phyloP scores from a whole-genome alignment of 2,113 vertebrate genomes.

The Lophura nycthemera region DNA sequence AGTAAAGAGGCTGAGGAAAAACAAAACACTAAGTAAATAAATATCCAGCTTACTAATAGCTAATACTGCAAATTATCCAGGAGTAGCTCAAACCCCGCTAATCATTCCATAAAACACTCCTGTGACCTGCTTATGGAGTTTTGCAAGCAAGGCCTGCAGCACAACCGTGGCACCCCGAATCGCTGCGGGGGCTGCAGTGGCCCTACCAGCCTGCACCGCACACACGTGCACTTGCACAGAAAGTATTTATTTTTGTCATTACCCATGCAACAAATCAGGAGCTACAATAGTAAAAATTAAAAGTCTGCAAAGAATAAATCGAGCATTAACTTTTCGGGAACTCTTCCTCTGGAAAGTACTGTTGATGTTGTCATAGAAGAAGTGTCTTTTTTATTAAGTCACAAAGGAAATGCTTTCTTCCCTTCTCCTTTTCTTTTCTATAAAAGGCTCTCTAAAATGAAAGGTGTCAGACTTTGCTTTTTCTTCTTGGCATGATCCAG shows the following conservation, averaged over 20 bases:
- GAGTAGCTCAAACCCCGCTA: conserved; percentile 5
- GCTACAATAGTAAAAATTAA: conserved; percentile 54
- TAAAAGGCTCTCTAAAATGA: conserved; percentile 81
- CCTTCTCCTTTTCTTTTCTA: conserved; percentile 55
- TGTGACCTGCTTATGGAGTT: not conserved
- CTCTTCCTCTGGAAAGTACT: not conserved
- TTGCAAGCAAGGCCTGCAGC: not conserved
- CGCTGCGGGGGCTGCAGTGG: not conserved
- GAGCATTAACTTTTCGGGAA: conserved; percentile 52
- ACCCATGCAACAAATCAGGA: not conserved
- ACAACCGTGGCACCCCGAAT: not conserved
- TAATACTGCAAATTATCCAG: conserved; percentile 34
- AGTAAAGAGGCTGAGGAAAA: not conserved
- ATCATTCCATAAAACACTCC: not conserved
- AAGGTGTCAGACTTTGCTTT: conserved; percentile 83
- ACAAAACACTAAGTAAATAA: conserved; percentile 6
- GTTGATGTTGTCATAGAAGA: conserved; percentile 24
- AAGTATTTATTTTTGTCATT: conserved; percentile 4
- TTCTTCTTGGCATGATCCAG: conserved; percentile 79
- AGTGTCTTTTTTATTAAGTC: conserved; percentile 66
- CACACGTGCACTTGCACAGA: not conserved
- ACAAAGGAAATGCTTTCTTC: conserved; percentile 72
- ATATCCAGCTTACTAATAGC: conserved; percentile 23
- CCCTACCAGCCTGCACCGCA: not conserved
- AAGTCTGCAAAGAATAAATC: conserved; percentile 40